Evolutionary conservation across 2,113 vertebrate species (phyloP), one percentile per base, ranked within the genome.

Genomic region (Oriolus oriolus): DNA sequence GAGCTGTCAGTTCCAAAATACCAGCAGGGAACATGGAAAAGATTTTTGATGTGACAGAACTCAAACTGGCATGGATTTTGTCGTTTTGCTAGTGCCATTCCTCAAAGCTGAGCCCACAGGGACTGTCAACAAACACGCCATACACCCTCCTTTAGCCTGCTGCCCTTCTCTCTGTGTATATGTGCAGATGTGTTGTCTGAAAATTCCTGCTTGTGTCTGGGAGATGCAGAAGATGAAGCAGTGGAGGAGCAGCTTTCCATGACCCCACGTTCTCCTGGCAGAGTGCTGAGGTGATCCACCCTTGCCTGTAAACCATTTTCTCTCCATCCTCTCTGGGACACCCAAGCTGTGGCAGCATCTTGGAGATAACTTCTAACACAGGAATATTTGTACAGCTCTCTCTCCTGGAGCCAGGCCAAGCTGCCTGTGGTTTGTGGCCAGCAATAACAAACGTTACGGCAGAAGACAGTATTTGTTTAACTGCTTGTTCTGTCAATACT

Each of bases 351-450:
- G 42, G 77, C 89, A 94, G 94, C 74, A 50, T 61, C 91, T 95
- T 63, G 53, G 52, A 96, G 95, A 91, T 77, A 83, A 61, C 77
- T 80, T 77, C 78, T 76, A 45, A 61, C 45, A 49, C 33, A 63
- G 93, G 94, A 87, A 87, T 95, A 87, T 76, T 91, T 87, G 90
- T 2, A 20, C 74, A 96, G 84, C 78, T 93, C 91, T 82, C 64
- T 89, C 61, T 82, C 9, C 70, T 97, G 93, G 94, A 87, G 53
- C 13, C 84, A 76, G 70, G 89, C 95, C 95, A 91, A 80, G 81
- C 74, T 94, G 84, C 81, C 74, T 96, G 91, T 89, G 94, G 94
- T 96, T 85, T 97, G 94, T 87, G 91, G 89, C 78, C 89, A 37
- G 69, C 93, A 93, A 61, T 91, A 93, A 87, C 89, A 76, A 76